phyloP scores from a whole-genome alignment of 2,797 vertebrate genomes.

The Epinephelus coioides region DNA sequence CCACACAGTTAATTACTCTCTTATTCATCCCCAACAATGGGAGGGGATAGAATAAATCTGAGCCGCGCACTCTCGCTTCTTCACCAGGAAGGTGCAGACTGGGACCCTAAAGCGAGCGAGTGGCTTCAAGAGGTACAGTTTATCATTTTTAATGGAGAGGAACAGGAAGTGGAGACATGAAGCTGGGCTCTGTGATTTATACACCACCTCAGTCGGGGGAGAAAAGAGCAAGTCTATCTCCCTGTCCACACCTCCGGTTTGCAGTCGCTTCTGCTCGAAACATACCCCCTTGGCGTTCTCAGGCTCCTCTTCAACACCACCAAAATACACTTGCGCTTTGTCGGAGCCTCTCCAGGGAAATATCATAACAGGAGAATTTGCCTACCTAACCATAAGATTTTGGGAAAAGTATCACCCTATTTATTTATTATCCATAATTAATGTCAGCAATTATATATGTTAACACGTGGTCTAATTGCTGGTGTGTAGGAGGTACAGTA shows the following conservation, averaged over 20 bases:
- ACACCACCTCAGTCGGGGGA: conserved; percentile 59
- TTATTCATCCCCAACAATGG: conserved; percentile 84
- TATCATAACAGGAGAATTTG: conserved; percentile 36
- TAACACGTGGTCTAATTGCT: conserved; percentile 27
- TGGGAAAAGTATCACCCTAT: neutral
- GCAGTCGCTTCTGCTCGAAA: conserved; percentile 29
- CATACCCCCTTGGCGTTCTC: conserved; percentile 28
- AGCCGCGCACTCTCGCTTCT: conserved; percentile 67
- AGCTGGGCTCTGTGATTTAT: conserved; percentile 82
- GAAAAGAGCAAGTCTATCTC: conserved; percentile 76
- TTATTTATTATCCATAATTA: conserved; percentile 51
- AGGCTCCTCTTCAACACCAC: conserved; percentile 48
- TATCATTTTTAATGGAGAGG: conserved; percentile 88
- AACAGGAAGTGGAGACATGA: conserved; percentile 83
- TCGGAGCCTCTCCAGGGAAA: conserved; percentile 39
- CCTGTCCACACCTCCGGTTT: conserved; percentile 72
- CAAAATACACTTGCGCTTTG: conserved; percentile 43
- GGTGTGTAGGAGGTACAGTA: conserved; percentile 10
- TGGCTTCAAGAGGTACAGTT: conserved; percentile 83
- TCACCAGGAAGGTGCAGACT: conserved; percentile 78
- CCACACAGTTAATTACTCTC: conserved; percentile 84
- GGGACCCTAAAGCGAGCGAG: conserved; percentile 81
- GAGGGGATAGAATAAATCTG: conserved; percentile 81
- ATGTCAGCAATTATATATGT: conserved; percentile 36
- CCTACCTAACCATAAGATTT: conserved; percentile 16